phyloP scores from a whole-genome alignment of 1,140 invertebrate species.

The Chrysomallon squamiferum region DNA sequence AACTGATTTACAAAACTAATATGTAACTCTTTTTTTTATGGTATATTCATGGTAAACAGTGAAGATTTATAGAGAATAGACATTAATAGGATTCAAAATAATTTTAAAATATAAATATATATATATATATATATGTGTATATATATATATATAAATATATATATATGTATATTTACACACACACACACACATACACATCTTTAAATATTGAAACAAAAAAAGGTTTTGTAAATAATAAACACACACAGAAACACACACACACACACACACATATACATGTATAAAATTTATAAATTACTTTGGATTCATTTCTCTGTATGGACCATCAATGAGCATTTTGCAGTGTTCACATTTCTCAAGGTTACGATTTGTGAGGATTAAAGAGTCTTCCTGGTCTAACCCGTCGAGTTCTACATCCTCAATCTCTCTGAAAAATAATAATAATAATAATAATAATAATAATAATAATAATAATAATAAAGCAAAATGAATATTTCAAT shows the following conservation, averaged over 20 bases:
- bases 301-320: constrained; percentile 40
- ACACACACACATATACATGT: neutral
- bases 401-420: constrained; percentile 22
- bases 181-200: neutral
- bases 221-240: neutral
- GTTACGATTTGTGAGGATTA: constrained; percentile 36
- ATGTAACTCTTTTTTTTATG: neutral
- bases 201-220: neutral
- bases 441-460: too few species aligned
- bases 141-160: neutral
- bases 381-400: constrained; percentile 12
- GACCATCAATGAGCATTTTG: constrained; percentile 49
- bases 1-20: neutral
- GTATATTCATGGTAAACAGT: neutral
- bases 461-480: too few species aligned
- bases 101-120: neutral
- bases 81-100: neutral
- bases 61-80: neutral
- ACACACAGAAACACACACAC: neutral
- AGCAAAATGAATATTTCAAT: too few species aligned
- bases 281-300: constrained; percentile 33
- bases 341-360: constrained; percentile 49
- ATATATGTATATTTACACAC: neutral
- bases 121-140: neutral
- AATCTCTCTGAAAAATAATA: constrained; percentile 22